Conservation (phyloP, 1,140 invertebrate species). For the Apis dorsata region DNA sequence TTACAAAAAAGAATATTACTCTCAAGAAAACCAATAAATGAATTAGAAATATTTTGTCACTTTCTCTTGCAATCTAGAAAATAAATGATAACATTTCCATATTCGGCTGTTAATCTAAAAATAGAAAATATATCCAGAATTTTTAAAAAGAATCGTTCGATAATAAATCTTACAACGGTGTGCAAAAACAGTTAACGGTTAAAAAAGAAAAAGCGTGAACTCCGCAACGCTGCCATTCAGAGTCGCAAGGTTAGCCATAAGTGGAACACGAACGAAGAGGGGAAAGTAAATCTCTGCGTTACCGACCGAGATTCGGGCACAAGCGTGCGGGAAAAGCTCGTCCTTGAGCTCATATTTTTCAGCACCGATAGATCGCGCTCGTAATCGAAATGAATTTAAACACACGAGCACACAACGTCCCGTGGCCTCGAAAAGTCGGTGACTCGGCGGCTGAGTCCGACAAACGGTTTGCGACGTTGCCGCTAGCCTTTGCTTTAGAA, state of each 20-base stretch:
- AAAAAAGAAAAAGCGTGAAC: constrained; percentile 35
- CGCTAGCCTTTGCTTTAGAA: constrained; percentile 59
- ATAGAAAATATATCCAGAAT: not conserved
- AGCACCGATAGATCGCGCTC: constrained; percentile 78
- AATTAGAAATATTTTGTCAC: constrained; percentile 3
- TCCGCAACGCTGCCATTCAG: constrained; percentile 15
- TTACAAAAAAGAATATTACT: not conserved
- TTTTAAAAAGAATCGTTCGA: not conserved
- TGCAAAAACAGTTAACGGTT: constrained; percentile 12
- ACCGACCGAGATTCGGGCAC: constrained; percentile 69
- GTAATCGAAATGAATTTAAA: constrained; percentile 67
- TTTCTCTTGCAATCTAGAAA: not conserved
- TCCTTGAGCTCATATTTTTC: constrained; percentile 79
- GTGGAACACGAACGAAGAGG: constrained; percentile 14
- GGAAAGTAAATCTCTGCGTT: constrained; percentile 67
- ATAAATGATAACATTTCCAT: not conserved
- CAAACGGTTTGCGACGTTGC: constrained; percentile 74
- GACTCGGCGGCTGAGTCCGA: constrained; percentile 73
- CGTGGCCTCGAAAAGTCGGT: constrained; percentile 80
- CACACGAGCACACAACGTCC: constrained; percentile 39
- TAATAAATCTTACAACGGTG: not conserved
- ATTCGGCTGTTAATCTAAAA: not conserved
- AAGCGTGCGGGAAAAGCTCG: constrained; percentile 65
- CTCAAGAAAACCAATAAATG: not conserved
- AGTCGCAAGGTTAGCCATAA: constrained; percentile 34